phyloP scores from a whole-genome alignment of 2,888 invertebrate genomes.

The Monopis laevigella region DNA sequence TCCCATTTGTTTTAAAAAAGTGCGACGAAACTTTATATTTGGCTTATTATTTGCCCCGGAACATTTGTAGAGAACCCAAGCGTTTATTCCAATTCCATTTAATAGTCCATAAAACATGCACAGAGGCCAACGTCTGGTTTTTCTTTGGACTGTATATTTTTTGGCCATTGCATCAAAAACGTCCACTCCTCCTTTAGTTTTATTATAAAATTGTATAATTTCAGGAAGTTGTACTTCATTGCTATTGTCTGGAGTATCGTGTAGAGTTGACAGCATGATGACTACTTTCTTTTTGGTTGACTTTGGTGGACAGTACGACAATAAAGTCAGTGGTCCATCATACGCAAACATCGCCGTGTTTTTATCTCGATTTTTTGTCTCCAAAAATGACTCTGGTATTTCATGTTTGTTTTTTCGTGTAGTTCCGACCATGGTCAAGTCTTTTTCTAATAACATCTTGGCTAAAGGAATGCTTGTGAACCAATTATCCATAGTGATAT shows the following conservation, averaged over 20 bases:
- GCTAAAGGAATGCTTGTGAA: slow-evolving; percentile 3
- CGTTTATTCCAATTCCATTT: neutral
- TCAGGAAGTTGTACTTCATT: no score
- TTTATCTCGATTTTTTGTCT: no score
- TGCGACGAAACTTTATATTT: neutral
- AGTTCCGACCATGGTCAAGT: neutral
- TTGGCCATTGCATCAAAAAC: no score
- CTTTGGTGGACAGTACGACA: slow-evolving; percentile 15
- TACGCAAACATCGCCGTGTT: slow-evolving; percentile 6
- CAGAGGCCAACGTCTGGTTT: neutral
- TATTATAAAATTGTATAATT: no score
- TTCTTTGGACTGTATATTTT: neutral
- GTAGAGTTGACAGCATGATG: slow-evolving; percentile 15
- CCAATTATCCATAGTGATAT: slow-evolving; percentile 2
- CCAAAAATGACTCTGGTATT: no score
- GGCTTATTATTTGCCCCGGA: neutral
- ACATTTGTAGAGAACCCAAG: slow-evolving; percentile 2
- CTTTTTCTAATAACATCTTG: neutral
- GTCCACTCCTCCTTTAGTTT: no score
- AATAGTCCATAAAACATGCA: slow-evolving; percentile 3
- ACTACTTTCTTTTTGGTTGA: slow-evolving; percentile 14
- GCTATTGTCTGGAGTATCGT: slow-evolving; percentile 3
- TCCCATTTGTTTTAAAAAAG: no score
- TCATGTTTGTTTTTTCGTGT: neutral
- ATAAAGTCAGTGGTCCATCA: slow-evolving; percentile 5